Evolutionary conservation across 2,113 vertebrate species (phyloP).

Genomic region (Nannospalax galili): DNA sequence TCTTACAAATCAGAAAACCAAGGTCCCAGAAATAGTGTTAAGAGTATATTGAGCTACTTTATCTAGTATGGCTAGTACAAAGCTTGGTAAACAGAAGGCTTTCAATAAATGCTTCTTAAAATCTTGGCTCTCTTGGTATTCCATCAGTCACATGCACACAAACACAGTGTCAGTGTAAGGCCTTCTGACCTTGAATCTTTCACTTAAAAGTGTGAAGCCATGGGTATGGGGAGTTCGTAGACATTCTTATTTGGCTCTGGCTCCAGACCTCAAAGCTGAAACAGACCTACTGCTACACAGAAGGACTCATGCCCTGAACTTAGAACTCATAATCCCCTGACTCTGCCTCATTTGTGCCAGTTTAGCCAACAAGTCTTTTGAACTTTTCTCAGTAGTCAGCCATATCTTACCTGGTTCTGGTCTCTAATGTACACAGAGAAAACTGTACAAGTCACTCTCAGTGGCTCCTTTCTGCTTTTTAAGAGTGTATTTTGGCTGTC

Average conservation of each 20-base stretch:
- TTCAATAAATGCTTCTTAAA: conserved; percentile 14
- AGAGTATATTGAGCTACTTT: background rate
- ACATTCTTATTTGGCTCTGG: background rate
- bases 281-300: background rate
- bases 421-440: background rate
- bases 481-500: too few relatives aligned
- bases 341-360: background rate
- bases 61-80: background rate
- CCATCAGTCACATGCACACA: background rate
- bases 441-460: background rate
- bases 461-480: background rate
- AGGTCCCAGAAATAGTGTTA: background rate
- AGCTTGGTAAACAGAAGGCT: background rate
- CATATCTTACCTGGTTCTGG: background rate
- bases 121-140: background rate
- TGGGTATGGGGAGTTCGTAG: background rate
- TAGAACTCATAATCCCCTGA: background rate
- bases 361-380: conserved; percentile 19
- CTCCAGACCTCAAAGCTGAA: background rate
- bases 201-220: conserved; percentile 10
- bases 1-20: conserved; percentile 46
- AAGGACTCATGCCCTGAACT: background rate
- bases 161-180: background rate
- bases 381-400: background rate
- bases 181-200: conserved; percentile 4